phyloP scores from a whole-genome alignment of 2,113 vertebrate species.

The Engraulis encrasicolus region DNA sequence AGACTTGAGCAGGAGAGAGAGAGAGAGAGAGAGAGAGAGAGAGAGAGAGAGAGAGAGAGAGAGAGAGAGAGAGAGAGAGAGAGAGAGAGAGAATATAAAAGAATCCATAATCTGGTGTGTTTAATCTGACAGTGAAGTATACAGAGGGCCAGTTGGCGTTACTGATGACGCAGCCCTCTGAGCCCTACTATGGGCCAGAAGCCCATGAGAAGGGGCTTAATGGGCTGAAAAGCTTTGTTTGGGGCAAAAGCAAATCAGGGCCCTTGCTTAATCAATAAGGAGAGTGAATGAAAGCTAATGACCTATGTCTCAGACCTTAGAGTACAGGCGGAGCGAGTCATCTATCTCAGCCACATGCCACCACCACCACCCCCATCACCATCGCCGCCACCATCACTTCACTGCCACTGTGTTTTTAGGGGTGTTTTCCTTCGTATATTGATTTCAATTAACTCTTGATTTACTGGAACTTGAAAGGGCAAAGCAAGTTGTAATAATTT shows the following conservation, averaged over 20 bases:
- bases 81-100: too few species aligned
- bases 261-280: slow-evolving; percentile 65
- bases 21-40: neutral
- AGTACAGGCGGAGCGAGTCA: slow-evolving; percentile 56
- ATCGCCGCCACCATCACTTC: too few species aligned
- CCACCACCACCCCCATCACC: neutral
- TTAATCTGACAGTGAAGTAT: slow-evolving; percentile 54
- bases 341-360: slow-evolving; percentile 43
- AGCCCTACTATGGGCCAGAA: slow-evolving; percentile 53
- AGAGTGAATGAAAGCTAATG: slow-evolving; percentile 64
- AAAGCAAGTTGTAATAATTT: slow-evolving; percentile 31
- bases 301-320: slow-evolving; percentile 57
- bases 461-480: slow-evolving; percentile 56
- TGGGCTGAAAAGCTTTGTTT: slow-evolving; percentile 71
- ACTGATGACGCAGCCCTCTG: slow-evolving; percentile 70
- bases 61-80: neutral
- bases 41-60: neutral
- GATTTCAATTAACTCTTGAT: slow-evolving; percentile 56
- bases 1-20: neutral
- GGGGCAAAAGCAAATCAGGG: slow-evolving; percentile 71
- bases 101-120: slow-evolving; percentile 52
- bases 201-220: slow-evolving; percentile 63
- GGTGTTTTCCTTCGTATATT: slow-evolving; percentile 56
- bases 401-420: slow-evolving; percentile 17
- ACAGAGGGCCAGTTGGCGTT: slow-evolving; percentile 61